Percentiles rank a stretch among this genome's conserved stretches.
These are phyloP conservation scores for Cepaea nemoralis DNA, from an alignment of 1,140 invertebrate genomes.

Conservation along the genomic window DNA sequence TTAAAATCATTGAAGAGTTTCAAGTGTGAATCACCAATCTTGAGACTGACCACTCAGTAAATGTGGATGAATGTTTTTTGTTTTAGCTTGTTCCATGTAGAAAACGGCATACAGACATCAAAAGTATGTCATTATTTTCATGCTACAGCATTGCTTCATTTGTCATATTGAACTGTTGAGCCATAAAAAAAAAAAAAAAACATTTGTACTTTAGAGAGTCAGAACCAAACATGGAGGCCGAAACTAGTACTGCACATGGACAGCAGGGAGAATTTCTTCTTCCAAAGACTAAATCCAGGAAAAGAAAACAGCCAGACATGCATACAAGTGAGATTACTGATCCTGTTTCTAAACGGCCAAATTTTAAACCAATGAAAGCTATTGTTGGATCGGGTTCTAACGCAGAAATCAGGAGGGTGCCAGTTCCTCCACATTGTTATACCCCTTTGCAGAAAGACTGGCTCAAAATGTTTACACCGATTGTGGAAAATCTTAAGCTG, in stretches of 20 bases:
- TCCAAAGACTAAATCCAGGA: slow-evolving; percentile 29
- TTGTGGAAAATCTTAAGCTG: slow-evolving; percentile 94
- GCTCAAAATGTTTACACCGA: slow-evolving; percentile 95
- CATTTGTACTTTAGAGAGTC: neutral
- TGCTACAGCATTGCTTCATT: neutral
- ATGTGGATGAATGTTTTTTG: too few species aligned
- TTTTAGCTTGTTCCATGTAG: too few species aligned
- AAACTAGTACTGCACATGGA: neutral
- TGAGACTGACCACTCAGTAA: too few species aligned
- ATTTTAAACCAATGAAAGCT: slow-evolving; percentile 28
- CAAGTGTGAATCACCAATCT: too few species aligned
- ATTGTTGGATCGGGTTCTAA: slow-evolving; percentile 55
- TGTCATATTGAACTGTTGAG: neutral
- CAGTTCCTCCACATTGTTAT: slow-evolving; percentile 85
- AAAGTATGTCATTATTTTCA: neutral
- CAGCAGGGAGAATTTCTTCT: slow-evolving; percentile 30
- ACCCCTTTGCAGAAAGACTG: slow-evolving; percentile 95
- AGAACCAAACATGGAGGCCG: slow-evolving; percentile 28
- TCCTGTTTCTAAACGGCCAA: slow-evolving; percentile 22
- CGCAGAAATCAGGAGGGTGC: slow-evolving; percentile 74
- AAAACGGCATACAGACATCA: too few species aligned
- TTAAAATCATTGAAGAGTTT: too few species aligned
- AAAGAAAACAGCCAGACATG: slow-evolving; percentile 35
- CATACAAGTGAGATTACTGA: slow-evolving; percentile 34
- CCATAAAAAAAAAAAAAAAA: too few species aligned